Percentiles rank a stretch among this genome's conserved stretches.
These are phyloP conservation scores for Adineta ricciae DNA, from an alignment of 2,888 invertebrate genomes.

Conservation along the genomic window DNA sequence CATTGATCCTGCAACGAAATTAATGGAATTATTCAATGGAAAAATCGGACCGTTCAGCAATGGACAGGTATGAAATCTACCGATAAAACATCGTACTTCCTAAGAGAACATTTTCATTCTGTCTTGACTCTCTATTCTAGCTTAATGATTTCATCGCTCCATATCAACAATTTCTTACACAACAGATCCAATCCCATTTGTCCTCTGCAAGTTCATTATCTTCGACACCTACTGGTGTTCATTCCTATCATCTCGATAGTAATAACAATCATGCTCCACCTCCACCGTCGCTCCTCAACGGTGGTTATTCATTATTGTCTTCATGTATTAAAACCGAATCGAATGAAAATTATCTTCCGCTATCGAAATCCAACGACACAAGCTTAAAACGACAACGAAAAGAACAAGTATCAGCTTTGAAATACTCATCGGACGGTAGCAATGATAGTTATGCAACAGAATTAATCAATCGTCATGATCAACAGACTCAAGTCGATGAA, in stretches of 20 bases:
- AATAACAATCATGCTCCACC: slow-evolving; percentile 10
- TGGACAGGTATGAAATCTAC: neutral
- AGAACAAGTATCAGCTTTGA: neutral
- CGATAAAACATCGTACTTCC: too few species aligned
- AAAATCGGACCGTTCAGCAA: neutral
- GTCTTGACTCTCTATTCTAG: neutral
- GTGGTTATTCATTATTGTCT: neutral
- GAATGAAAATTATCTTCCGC: neutral
- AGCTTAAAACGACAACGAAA: slow-evolving; percentile 7
- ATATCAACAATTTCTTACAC: slow-evolving; percentile 10
- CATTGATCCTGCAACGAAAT: neutral
- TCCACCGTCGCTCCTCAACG: neutral
- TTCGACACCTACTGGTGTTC: neutral
- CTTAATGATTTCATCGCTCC: neutral
- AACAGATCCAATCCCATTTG: neutral
- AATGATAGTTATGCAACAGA: slow-evolving; percentile 2
- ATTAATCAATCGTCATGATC: neutral
- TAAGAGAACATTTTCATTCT: too few species aligned
- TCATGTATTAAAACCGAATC: slow-evolving; percentile 2
- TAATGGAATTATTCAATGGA: slow-evolving; percentile 18
- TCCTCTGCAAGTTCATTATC: neutral
- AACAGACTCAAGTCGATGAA: slow-evolving; percentile 21
- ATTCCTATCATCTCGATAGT: neutral
- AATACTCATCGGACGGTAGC: neutral
- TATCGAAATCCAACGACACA: neutral